Percentiles rank a stretch among this genome's conserved stretches.
Evolutionary conservation across 2,113 vertebrate species (phyloP).

Genomic region (Pelusios castaneus): DNA sequence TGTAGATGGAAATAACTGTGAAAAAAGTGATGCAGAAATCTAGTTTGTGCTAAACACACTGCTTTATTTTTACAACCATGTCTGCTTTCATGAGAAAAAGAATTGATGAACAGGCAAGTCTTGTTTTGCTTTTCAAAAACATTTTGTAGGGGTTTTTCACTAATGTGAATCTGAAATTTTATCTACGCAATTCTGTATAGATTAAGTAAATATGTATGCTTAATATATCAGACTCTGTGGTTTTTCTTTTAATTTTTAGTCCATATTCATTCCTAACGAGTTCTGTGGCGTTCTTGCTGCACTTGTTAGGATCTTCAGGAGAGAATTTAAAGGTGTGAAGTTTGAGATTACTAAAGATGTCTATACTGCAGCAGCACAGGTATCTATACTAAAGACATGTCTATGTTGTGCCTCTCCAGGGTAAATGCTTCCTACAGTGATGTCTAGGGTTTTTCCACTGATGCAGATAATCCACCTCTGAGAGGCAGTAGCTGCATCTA

Average conservation of each 20-base stretch:
- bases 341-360: neutral
- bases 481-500: neutral
- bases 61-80: slow-evolving; percentile 88
- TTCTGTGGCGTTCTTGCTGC: neutral
- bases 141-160: slow-evolving; percentile 95
- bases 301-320: neutral
- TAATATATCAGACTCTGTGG: slow-evolving; percentile 77
- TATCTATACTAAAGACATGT: neutral
- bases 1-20: slow-evolving; percentile 90
- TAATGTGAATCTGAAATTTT: slow-evolving; percentile 85
- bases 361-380: neutral
- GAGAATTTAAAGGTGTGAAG: neutral
- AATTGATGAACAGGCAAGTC: slow-evolving; percentile 85
- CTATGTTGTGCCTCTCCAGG: neutral
- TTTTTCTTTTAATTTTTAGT: slow-evolving; percentile 69
- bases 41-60: slow-evolving; percentile 86
- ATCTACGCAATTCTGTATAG: slow-evolving; percentile 87
- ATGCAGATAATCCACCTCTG: neutral
- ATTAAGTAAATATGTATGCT: slow-evolving; percentile 87
- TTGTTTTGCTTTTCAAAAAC: slow-evolving; percentile 94
- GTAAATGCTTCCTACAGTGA: neutral
- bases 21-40: slow-evolving; percentile 87
- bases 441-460: too few relatives aligned
- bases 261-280: neutral
- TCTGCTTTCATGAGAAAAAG: slow-evolving; percentile 79